phyloP scores from a whole-genome alignment of 2,113 vertebrate species.

The Gadus chalcogrammus region DNA sequence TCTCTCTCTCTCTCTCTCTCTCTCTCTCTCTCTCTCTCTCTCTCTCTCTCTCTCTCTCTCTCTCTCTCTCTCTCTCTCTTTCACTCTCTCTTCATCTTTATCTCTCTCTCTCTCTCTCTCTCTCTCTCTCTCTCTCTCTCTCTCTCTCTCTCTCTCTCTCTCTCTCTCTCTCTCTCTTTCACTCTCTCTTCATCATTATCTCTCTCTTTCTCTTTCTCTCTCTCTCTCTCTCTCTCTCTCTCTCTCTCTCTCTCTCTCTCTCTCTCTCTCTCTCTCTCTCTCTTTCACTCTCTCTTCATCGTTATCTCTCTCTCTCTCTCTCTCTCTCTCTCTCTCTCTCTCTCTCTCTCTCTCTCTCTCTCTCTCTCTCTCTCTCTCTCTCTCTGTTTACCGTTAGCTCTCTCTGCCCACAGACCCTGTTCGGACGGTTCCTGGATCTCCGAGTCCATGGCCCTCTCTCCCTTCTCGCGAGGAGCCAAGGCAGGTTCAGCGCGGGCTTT shows the following conservation, averaged over 20 bases:
- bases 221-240: not conserved
- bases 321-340: not conserved
- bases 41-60: conserved; percentile 1
- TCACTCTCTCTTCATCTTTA: not conserved
- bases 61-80: not conserved
- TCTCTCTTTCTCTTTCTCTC: not conserved
- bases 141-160: too few species aligned
- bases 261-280: not conserved
- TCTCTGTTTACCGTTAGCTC: not conserved
- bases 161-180: too few species aligned
- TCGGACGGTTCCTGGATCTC: conserved; percentile 59
- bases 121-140: not conserved
- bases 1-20: not conserved
- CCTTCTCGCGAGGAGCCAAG: conserved; percentile 48
- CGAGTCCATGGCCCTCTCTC: conserved; percentile 51
- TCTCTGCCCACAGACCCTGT: conserved; percentile 55
- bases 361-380: not conserved
- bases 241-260: not conserved
- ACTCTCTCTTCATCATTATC: not conserved
- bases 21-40: not conserved
- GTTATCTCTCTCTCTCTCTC: not conserved
- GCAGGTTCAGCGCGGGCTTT: conserved; percentile 59
- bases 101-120: not conserved
- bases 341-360: not conserved
- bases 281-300: not conserved